A percentile compares a stretch with the other conserved stretches of the same genome.
Evolutionary conservation across 2,113 vertebrate genomes (phyloP).

Genomic region (Meriones unguiculatus): DNA sequence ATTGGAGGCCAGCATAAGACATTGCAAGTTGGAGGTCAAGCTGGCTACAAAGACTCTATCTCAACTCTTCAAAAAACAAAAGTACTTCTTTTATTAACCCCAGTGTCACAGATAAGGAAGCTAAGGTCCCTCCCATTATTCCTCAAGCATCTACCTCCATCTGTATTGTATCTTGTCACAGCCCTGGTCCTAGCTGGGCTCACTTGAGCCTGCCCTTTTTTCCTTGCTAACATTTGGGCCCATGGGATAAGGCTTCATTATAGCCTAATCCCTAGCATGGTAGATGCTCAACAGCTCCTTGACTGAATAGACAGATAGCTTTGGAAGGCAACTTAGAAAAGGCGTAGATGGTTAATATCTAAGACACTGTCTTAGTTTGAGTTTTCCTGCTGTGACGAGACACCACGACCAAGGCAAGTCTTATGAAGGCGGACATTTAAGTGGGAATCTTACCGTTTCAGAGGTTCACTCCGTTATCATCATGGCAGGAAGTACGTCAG

Average conservation of each 20-base stretch:
- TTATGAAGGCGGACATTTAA: not conserved
- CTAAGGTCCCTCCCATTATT: not conserved
- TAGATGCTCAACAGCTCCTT: not conserved
- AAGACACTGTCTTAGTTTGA: not conserved
- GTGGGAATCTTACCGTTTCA: not conserved
- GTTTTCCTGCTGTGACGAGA: not conserved
- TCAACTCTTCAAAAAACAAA: not conserved
- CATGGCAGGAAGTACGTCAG: not conserved
- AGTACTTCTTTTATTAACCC: not conserved
- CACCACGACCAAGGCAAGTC: not conserved
- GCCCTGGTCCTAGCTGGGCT: not conserved
- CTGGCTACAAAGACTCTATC: not conserved
- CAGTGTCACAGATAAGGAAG: too few relatives aligned
- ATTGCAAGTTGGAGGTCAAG: not conserved
- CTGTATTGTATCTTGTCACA: not conserved
- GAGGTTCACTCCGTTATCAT: not conserved
- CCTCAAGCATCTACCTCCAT: not conserved
- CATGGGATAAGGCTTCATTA: not conserved
- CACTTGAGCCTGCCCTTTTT: not conserved
- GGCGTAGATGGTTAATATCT: not conserved
- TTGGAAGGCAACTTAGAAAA: conserved; percentile 3
- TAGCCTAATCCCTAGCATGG: not conserved
- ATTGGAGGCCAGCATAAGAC: not conserved
- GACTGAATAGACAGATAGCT: not conserved
- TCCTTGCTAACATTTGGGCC: not conserved